Evolutionary conservation across 2,113 vertebrate genomes (phyloP).

Genomic region (Scophthalmus maximus): DNA sequence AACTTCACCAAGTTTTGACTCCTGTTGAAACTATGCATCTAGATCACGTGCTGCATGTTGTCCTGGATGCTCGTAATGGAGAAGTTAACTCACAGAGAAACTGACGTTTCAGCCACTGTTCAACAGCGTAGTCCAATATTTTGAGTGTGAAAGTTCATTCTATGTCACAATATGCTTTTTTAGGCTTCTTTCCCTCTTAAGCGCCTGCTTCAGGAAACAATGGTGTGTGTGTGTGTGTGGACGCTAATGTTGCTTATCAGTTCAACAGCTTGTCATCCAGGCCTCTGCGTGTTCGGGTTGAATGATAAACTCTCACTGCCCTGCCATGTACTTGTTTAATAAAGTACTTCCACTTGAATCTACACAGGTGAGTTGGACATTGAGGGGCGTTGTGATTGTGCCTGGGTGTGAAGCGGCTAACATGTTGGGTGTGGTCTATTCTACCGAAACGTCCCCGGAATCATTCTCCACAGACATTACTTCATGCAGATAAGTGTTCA

Average conservation of each 20-base stretch:
- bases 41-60: not conserved
- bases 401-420: conserved; percentile 50
- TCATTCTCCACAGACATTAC: conserved; percentile 37
- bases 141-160: not conserved
- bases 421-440: conserved; percentile 10
- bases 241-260: conserved; percentile 53
- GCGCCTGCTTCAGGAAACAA: conserved; percentile 31
- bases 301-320: conserved; percentile 50
- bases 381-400: conserved; percentile 38
- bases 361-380: conserved; percentile 40
- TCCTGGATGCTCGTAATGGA: not conserved
- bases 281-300: conserved; percentile 41
- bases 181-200: not conserved
- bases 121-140: not conserved
- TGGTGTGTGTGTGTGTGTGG: not conserved
- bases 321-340: conserved; percentile 53
- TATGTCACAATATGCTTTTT: not conserved
- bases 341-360: conserved; percentile 48
- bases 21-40: too few species aligned
- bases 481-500: conserved; percentile 23
- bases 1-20: too few species aligned
- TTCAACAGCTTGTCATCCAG: conserved; percentile 62
- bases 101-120: not conserved
- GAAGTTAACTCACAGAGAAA: not conserved
- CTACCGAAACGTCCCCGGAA: conserved; percentile 31